Percentiles rank a stretch among this genome's conserved stretches.
These are phyloP conservation scores for Macropus fuliginosus DNA, from an alignment of 2,797 vertebrate species.

Conservation along the genomic window DNA sequence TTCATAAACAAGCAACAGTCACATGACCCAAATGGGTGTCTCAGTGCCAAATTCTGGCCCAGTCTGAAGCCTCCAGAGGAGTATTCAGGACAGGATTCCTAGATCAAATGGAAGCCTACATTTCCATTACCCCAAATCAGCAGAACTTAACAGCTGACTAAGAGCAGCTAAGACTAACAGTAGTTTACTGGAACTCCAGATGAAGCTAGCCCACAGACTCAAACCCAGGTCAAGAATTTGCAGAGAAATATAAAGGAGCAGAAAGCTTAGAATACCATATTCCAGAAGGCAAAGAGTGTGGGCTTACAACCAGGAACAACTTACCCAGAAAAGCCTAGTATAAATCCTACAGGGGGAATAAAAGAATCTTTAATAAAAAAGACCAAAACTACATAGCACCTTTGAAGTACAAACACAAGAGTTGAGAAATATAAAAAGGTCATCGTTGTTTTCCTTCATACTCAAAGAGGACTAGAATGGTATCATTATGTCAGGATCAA, in stretches of 20 bases:
- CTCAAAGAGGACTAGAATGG: not conserved
- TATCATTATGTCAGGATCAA: not conserved
- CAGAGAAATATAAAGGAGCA: not conserved
- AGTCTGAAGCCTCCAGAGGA: not conserved
- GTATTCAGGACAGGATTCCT: not conserved
- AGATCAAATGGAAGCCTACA: not conserved
- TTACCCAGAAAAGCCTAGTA: not conserved
- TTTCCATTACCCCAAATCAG: not conserved
- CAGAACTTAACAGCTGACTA: not conserved
- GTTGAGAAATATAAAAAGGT: not conserved
- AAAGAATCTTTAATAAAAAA: not conserved
- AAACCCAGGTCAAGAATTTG: not conserved
- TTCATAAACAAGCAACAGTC: not conserved
- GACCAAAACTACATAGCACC: not conserved
- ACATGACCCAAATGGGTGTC: not conserved
- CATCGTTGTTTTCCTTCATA: not conserved
- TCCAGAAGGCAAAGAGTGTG: not conserved
- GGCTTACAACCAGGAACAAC: not conserved
- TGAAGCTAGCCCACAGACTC: not conserved
- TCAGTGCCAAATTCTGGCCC: not conserved
- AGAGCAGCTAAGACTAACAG: not conserved
- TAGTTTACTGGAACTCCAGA: not conserved
- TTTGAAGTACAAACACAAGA: not conserved
- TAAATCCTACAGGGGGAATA: not conserved
- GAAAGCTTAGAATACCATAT: not conserved